These are phyloP conservation scores for Scaptomyza tumidula DNA, from an alignment of 2,888 invertebrate species.

Conservation along the genomic window DNA sequence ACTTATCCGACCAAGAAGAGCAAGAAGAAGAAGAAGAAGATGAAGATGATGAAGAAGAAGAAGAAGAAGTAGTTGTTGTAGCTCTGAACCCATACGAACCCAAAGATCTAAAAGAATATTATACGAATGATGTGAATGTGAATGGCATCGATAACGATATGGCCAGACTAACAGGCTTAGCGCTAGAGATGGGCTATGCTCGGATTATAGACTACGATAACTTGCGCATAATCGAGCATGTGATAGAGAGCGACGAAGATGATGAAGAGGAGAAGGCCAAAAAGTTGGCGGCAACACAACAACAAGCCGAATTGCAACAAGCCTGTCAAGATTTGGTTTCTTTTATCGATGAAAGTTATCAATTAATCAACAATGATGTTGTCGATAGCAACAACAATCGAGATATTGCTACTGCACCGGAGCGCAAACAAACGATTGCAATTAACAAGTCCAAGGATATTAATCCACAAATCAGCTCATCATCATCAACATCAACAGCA, in stretches of 20 bases:
- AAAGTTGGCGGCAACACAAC: slow-evolving; percentile 12
- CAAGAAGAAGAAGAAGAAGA: background rate
- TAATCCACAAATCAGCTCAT: slow-evolving; percentile 7
- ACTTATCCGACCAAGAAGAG: background rate
- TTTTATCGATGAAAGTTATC: slow-evolving; percentile 80
- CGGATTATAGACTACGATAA: slow-evolving; percentile 81
- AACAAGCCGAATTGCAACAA: slow-evolving; percentile 53
- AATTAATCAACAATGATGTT: slow-evolving; percentile 65
- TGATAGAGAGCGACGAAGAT: slow-evolving; percentile 75
- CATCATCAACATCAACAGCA: background rate
- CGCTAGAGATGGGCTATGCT: slow-evolving; percentile 67
- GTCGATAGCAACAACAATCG: slow-evolving; percentile 62
- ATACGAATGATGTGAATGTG: slow-evolving; percentile 2
- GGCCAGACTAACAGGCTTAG: slow-evolving; percentile 51
- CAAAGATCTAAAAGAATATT: slow-evolving; percentile 3
- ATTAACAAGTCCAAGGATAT: slow-evolving; percentile 10
- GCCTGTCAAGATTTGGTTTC: slow-evolving; percentile 78
- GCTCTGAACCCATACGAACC: background rate
- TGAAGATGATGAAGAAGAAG: background rate
- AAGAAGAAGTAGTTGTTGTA: background rate
- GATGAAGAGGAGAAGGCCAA: slow-evolving; percentile 26
- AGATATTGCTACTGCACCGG: background rate
- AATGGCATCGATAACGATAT: slow-evolving; percentile 34
- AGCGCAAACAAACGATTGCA: slow-evolving; percentile 17
- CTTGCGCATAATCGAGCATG: slow-evolving; percentile 80